These are phyloP conservation scores for Lates calcarifer DNA, from an alignment of 2,113 vertebrate genomes.

Conservation along the genomic window DNA sequence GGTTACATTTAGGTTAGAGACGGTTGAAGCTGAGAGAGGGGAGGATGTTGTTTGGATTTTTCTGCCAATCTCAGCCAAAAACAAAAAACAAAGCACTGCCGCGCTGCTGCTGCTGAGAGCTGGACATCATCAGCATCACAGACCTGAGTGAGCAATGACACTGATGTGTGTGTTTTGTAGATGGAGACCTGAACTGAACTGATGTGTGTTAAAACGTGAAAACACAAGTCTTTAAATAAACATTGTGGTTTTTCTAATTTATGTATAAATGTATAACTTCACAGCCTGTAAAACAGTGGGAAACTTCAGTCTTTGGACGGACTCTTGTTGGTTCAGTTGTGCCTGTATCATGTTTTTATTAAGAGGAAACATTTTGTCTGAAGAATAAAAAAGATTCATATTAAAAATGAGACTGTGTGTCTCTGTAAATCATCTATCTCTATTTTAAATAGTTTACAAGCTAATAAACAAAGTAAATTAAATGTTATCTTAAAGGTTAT, in stretches of 20 bases:
- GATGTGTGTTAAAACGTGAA: not conserved
- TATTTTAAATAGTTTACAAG: too few relatives aligned
- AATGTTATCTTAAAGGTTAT: too few relatives aligned
- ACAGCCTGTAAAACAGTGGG: not conserved
- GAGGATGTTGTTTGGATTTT: not conserved
- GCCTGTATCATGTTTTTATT: constrained; percentile 19
- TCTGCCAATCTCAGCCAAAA: too few relatives aligned
- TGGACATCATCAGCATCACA: not conserved
- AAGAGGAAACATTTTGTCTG: not conserved
- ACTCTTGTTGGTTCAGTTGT: not conserved
- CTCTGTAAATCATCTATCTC: not conserved
- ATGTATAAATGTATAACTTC: not conserved
- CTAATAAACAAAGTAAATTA: too few relatives aligned
- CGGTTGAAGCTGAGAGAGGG: too few relatives aligned
- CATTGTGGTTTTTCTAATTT: not conserved
- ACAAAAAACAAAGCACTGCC: too few relatives aligned
- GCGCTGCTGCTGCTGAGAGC: not conserved
- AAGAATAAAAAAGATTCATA: constrained; percentile 39
- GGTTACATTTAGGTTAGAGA: not conserved
- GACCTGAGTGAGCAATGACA: not conserved
- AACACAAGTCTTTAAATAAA: not conserved
- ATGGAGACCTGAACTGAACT: not conserved
- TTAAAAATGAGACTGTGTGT: not conserved
- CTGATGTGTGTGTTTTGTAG: not conserved
- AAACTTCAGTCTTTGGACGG: not conserved